Base-by-base conservation (phyloP, 2,888 invertebrate species). In the Adineta ricciae region DNA sequence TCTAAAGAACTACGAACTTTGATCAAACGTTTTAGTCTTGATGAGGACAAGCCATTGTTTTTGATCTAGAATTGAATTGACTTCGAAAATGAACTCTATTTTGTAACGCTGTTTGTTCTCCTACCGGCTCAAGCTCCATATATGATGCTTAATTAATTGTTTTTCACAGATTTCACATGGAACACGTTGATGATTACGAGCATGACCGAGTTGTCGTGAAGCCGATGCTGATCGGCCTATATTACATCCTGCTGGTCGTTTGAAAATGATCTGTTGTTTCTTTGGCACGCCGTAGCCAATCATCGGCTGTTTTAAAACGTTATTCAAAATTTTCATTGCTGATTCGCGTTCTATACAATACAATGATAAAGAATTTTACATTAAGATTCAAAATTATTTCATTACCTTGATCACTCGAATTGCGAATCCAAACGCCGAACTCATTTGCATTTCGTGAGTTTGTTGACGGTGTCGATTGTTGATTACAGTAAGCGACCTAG, bases 161-260 rank as follows among this genome's bases (percentile, higher is more conserved):
- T 78, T 78, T 78, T 78, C 78, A 78, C 78, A 78, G 8, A 78
- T 78, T 41, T 78, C 78, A 41, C 78, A 78, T n/a, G 24, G 78
- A 41, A 78, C 3, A 11, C n/a, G 78, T 41, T 78, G 78, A 78
- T 38, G 38, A 24, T 36, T 78, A n/a, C 78, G 78, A n/a, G 78
- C n/a, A 24, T 32, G 78, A 78, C 78, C 78, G 38, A 78, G 14
- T 78, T 41, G 36, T 78, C 78, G 7, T 21, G 38, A 4, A 9
- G 24, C 5, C 11, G 78, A 78, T 24, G 3, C 36, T 78, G 41
- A 24, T 21, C 78, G 41, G 16, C 7, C 41, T 24, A 41, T 24
- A 19, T 38, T 36, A 32, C 16, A 16, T 32, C 5, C 16, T 32
- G 27, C 32, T 14, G 32, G 0, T 64, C 16, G 32, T 64, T 64